These are phyloP conservation scores for Pseudopipra pipra DNA, from an alignment of 2,113 vertebrate genomes.

Conservation along the genomic window DNA sequence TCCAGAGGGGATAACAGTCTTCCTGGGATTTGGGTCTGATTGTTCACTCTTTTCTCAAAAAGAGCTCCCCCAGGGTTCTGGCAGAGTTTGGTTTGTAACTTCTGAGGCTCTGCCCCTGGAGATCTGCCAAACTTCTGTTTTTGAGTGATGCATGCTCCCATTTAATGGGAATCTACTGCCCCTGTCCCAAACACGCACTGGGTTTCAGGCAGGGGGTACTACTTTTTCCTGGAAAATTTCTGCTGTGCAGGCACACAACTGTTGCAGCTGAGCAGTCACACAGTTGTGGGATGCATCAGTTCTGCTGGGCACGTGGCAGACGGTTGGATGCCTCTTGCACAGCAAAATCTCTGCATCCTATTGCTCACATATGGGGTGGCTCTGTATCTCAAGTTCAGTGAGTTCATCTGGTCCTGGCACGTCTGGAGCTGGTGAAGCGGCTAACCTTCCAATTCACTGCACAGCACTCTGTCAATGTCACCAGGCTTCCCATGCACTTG, in stretches of 20 bases:
- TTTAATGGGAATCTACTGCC: background rate
- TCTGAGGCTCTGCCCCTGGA: slow-evolving; percentile 4
- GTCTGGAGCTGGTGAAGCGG: background rate
- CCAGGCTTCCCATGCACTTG: background rate
- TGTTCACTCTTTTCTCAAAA: slow-evolving; percentile 36
- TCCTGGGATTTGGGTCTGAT: slow-evolving; percentile 11
- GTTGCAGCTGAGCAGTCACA: background rate
- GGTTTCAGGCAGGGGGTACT: background rate
- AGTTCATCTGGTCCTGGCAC: background rate
- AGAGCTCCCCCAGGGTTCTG: background rate
- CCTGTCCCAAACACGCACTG: background rate
- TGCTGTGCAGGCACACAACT: background rate
- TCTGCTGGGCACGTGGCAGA: rapidly evolving
- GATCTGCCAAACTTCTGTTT: background rate
- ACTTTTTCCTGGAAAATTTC: background rate
- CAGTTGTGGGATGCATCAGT: background rate
- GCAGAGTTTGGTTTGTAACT: slow-evolving; percentile 13
- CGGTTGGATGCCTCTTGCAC: rapidly evolving
- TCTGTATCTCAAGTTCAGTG: background rate
- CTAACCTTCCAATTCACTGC: background rate
- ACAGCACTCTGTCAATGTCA: background rate
- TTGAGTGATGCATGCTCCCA: background rate
- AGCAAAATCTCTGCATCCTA: background rate
- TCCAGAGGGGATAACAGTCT: slow-evolving; percentile 6
- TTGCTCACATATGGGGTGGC: background rate